phyloP scores from a whole-genome alignment of 2,113 vertebrate species.

The Oreotrochilus melanogaster region DNA sequence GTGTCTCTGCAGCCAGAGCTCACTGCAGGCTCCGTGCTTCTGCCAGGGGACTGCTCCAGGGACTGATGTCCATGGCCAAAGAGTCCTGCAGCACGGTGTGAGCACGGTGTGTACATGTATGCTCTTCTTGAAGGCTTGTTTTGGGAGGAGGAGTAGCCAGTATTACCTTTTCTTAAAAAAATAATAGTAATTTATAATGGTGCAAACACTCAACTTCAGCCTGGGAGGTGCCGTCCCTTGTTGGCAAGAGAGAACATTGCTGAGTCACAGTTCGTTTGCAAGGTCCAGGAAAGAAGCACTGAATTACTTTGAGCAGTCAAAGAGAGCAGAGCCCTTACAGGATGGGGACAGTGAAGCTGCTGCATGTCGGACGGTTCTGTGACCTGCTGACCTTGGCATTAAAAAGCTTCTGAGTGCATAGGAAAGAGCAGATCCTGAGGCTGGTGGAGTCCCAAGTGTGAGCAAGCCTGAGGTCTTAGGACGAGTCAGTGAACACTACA shows the following conservation, averaged over 20 bases:
- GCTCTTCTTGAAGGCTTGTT: rapidly evolving
- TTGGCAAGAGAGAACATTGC: not conserved
- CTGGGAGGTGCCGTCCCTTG: not conserved
- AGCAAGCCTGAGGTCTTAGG: rapidly evolving
- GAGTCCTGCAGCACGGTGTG: rapidly evolving
- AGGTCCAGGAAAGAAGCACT: not conserved
- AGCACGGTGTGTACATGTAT: rapidly evolving
- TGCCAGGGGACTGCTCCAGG: rapidly evolving
- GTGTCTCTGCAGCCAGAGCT: not conserved
- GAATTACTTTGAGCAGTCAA: rapidly evolving
- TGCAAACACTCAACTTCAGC: not conserved
- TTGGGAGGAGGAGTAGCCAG: not conserved
- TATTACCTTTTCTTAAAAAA: not conserved
- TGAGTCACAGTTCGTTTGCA: not conserved
- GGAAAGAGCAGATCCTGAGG: rapidly evolving
- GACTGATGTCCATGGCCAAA: not conserved
- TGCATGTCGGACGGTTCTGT: rapidly evolving
- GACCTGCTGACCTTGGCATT: rapidly evolving
- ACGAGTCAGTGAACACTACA: rapidly evolving
- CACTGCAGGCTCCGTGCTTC: rapidly evolving
- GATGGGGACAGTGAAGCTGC: not conserved
- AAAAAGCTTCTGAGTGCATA: rapidly evolving
- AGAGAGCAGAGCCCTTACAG: rapidly evolving
- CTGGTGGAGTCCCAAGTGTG: rapidly evolving
- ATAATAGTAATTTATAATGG: not conserved